Conservation (phyloP, 2,797 vertebrate genomes). For the Spheniscus humboldti region DNA sequence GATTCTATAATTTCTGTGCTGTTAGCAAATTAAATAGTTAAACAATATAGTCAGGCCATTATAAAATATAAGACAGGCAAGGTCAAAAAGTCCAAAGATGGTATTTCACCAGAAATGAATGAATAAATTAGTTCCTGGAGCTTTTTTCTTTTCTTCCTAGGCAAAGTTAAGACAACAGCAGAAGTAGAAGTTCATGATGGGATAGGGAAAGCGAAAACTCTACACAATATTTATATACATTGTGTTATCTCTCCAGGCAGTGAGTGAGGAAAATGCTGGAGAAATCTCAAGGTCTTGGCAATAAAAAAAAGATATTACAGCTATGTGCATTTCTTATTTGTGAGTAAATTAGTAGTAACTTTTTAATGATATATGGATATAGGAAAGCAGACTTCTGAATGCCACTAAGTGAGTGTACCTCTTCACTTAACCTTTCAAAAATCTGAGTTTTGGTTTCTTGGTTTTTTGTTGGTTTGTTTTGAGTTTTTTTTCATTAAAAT, state of each 20-base stretch:
- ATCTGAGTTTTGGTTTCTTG: background rate
- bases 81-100: background rate
- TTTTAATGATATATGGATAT: background rate
- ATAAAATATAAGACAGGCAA: background rate
- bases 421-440: background rate
- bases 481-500: background rate
- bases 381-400: background rate
- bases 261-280: background rate
- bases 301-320: background rate
- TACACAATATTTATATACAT: background rate
- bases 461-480: background rate
- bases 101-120: background rate
- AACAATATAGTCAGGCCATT: background rate
- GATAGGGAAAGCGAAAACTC: background rate
- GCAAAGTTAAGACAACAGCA: background rate
- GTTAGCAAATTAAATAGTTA: background rate
- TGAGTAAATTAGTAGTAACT: background rate
- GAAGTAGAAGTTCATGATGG: background rate
- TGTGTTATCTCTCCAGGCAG: background rate
- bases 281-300: background rate
- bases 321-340: background rate
- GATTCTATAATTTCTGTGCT: background rate
- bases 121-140: background rate
- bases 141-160: background rate
- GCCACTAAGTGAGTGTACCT: background rate